Percentiles rank a stretch among this genome's conserved stretches.
Evolutionary conservation across 2,888 invertebrate species (phyloP).

Genomic region (Drosophila merina): DNA sequence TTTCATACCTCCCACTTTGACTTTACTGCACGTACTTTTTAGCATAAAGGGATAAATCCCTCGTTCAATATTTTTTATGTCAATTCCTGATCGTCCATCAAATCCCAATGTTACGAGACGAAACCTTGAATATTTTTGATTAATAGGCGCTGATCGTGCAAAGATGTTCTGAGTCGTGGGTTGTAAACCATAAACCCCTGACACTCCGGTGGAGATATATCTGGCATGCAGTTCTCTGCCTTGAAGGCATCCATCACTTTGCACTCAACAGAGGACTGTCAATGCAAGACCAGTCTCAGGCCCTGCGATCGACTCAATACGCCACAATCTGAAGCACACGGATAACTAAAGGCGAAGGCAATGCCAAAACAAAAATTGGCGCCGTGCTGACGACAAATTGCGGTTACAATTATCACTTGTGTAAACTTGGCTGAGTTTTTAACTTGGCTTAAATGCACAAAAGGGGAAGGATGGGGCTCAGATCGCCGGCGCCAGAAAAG

Average conservation of each 20-base stretch:
- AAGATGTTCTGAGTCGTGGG: constrained; percentile 39
- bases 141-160: constrained; percentile 40
- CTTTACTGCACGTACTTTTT: constrained; percentile 4
- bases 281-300: constrained; percentile 66
- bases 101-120: constrained; percentile 13
- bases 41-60: neutral
- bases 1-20: neutral
- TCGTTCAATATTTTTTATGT: constrained; percentile 15
- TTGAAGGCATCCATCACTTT: constrained; percentile 72
- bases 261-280: constrained; percentile 59
- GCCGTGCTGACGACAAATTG: constrained; percentile 58
- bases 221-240: constrained; percentile 66
- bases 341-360: constrained; percentile 7
- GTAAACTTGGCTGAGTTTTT: constrained; percentile 75
- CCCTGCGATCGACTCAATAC: constrained; percentile 59
- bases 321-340: constrained; percentile 39
- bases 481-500: constrained; percentile 62
- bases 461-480: constrained; percentile 28
- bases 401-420: constrained; percentile 73
- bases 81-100: constrained; percentile 32
- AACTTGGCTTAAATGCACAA: constrained; percentile 38
- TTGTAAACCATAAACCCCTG: constrained; percentile 58
- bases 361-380: constrained; percentile 38
- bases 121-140: constrained; percentile 51
- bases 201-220: constrained; percentile 33